These are phyloP conservation scores for Prunella himalayana DNA, from an alignment of 2,113 vertebrate species.

Conservation along the genomic window DNA sequence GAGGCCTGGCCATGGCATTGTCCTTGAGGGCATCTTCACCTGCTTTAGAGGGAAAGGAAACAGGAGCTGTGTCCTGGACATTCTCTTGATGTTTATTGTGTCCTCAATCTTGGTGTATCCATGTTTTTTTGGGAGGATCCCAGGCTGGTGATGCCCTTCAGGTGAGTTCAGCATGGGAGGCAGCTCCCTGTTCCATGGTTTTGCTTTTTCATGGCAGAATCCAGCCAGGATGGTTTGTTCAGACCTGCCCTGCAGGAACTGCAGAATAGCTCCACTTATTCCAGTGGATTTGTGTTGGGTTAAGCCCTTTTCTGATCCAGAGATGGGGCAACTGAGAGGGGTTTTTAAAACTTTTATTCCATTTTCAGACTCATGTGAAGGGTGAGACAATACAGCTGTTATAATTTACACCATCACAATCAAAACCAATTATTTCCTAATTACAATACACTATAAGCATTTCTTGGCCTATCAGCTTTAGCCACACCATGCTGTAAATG, in stretches of 20 bases:
- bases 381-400: background rate
- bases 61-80: background rate
- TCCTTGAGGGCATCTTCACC: background rate
- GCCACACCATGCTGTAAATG: background rate
- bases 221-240: background rate
- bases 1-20: background rate
- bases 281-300: background rate
- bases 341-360: background rate
- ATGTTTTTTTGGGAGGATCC: background rate
- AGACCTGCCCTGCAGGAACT: background rate
- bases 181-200: background rate
- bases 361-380: background rate
- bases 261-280: background rate
- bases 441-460: background rate
- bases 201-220: background rate
- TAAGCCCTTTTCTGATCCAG: background rate
- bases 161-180: background rate
- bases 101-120: background rate
- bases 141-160: background rate
- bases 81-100: rapidly evolving
- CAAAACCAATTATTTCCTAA: background rate
- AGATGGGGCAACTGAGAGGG: background rate
- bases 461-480: background rate
- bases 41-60: background rate
- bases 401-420: background rate